Evolutionary conservation across 1,140 invertebrate species (phyloP), one percentile per base, ranked within the genome.

Genomic region (Aphaenogaster floridana): DNA sequence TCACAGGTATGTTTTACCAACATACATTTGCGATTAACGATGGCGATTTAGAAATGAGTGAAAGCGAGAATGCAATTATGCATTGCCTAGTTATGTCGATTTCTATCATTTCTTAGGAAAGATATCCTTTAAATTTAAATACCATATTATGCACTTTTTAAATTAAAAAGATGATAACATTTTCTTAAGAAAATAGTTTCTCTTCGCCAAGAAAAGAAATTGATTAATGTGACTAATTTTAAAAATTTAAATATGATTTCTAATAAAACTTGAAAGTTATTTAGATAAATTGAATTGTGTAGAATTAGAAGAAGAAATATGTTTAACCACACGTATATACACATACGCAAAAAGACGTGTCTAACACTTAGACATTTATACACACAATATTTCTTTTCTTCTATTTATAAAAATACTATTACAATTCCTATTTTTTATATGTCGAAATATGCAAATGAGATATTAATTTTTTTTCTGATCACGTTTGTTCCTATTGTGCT

Each of bases 31-130:
- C 7, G 52, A 74, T 71, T 6, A 50, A 86, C 0, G 50, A 21
- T 3, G 17, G 36, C 3, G 34, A 61, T 42, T 21, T 52, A 28
- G 28, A 54, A 68, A 66, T n/a, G 21, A 79, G 71, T 79, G 88
- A 90, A 90, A 90, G 88, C 57, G 45, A 83, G n/a, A 81, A 48
- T 72, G 28, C 9, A 86, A 63, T 89, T 61, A 34, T 15, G 54
- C 34, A 50, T 2, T 34, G 42, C 8, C 54, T 39, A 48, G 5
- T 72, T 61, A 84, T 36, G 54, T 61, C 39, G 17, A 71, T 81
- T 71, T 71, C 15, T 71, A 72, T 39, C 34, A 61, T 63, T 74
- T 15, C 28, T 61, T 76, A 42, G 7, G 17, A 61, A 63, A 76
- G 17, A 42, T 48, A 48, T n/a, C 15, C 21, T 78, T 15, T 13